These are phyloP conservation scores for Diadema setosum DNA, from an alignment of 35 echinoderm and acorn worm genomes.

Conservation along the genomic window DNA sequence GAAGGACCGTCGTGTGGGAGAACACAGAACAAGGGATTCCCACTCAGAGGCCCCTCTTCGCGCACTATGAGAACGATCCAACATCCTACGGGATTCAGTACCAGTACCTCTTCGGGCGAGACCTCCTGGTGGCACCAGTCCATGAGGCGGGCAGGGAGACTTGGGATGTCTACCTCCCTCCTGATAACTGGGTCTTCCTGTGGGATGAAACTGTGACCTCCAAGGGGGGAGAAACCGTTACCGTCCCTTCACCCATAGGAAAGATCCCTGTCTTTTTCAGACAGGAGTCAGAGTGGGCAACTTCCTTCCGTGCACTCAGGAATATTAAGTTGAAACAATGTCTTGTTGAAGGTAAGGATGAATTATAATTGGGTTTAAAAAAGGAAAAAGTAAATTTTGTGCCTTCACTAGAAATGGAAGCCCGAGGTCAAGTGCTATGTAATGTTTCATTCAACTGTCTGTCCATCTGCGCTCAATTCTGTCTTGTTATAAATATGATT, in stretches of 20 bases:
- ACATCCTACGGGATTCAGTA: slow-evolving; percentile 67
- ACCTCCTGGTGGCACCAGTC: slow-evolving; percentile 90
- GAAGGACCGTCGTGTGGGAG: slow-evolving; percentile 47
- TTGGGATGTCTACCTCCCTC: slow-evolving; percentile 80
- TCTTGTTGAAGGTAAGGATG: too few relatives aligned
- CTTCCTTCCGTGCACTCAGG: neutral
- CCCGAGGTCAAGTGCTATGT: too few relatives aligned
- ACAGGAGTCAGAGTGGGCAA: slow-evolving; percentile 16
- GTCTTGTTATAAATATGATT: too few relatives aligned
- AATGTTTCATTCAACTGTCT: too few relatives aligned
- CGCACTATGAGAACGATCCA: slow-evolving; percentile 81
- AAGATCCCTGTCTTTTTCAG: slow-evolving; percentile 44
- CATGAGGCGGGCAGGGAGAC: slow-evolving; percentile 33
- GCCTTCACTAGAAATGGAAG: too few relatives aligned
- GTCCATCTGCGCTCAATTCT: too few relatives aligned
- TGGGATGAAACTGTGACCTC: slow-evolving; percentile 24
- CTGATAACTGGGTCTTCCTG: slow-evolving; percentile 47
- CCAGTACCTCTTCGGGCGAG: slow-evolving; percentile 79
- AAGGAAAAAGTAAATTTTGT: too few relatives aligned
- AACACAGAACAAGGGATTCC: slow-evolving; percentile 64
- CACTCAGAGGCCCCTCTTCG: slow-evolving; percentile 77
- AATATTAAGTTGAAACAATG: neutral
- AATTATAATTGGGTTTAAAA: too few relatives aligned
- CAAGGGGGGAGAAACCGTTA: slow-evolving; percentile 1
- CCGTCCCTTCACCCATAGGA: slow-evolving; percentile 5